Evolutionary conservation across 2,113 vertebrate genomes (phyloP), one percentile per base, ranked within the genome.

Genomic region (Coracopsis vasa): DNA sequence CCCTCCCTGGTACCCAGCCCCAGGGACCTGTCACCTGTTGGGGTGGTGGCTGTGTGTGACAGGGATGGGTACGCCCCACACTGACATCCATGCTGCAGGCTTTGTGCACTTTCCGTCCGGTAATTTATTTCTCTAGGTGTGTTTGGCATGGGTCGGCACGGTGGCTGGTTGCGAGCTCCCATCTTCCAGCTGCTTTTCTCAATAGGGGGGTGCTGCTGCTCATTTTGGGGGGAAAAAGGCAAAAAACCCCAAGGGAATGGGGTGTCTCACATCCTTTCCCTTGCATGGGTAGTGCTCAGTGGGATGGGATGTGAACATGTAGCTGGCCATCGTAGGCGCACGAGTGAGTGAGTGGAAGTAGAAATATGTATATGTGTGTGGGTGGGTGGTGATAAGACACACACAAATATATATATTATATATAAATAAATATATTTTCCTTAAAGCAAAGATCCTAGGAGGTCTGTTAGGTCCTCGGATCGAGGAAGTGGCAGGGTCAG

Each of bases 321-420:
- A 25, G 79, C 91, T 25, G 6, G 73, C 88, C 13, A 6, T 70
- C 2, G 18, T 18, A 41, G 90, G 92, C 1, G 47, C 92, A 53
- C 48, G 92, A 90, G 53, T 90, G 92, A 86, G 79, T 88, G 96
- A 94, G 89, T 96, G 94, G 65, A 61, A 95, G 90, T 94, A 51
- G 92, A 82, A 84, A 47, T 94, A 39, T 23, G 91, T 90, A 75
- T 72, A 19, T 44, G 88, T 8, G 77, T 88, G 92, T 84, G 89
- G 94, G 79, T 87, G 94, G 94, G 88, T 94, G 95, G 80, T 94
- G 92, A 53, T 91, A 31, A 72, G 73, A 91, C 93, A 88, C 92
- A 94, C 95, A 95, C 88, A 97, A 73, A 97, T 83, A 96, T 96
- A 95, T 95, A 95, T 95, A 91, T 94, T 91, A 94, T 94, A 94